phyloP scores from a whole-genome alignment of 2,113 vertebrate genomes.

The Podocnemis expansa region DNA sequence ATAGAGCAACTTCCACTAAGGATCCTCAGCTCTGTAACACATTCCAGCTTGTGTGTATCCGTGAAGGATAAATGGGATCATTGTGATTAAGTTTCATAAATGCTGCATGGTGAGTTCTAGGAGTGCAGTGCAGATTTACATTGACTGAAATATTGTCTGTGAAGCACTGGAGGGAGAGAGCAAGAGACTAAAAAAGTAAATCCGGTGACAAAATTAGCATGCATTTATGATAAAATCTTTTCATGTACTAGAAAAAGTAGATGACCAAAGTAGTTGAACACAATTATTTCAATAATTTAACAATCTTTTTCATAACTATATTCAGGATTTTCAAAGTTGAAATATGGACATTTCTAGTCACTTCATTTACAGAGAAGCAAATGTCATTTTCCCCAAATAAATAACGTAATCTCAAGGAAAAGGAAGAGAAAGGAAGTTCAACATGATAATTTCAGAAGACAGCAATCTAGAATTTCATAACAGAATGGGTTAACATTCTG shows the following conservation, averaged over 20 bases:
- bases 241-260: accelerated
- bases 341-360: not conserved
- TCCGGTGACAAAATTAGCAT: not conserved
- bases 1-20: not conserved
- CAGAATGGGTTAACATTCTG: not conserved
- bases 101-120: not conserved
- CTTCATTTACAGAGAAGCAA: not conserved
- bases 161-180: not conserved
- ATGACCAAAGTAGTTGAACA: not conserved
- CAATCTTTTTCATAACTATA: not conserved
- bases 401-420: not conserved
- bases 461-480: not conserved
- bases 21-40: not conserved
- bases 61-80: not conserved
- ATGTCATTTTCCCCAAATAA: not conserved
- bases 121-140: not conserved
- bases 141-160: not conserved
- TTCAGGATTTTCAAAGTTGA: not conserved
- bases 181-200: not conserved
- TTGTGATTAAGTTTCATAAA: not conserved
- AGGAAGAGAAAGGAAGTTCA: not conserved
- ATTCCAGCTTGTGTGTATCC: accelerated
- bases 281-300: not conserved
- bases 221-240: accelerated
- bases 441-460: not conserved